These are phyloP conservation scores for Latheticus oryzae DNA, from an alignment of 2,888 invertebrate species.

Conservation along the genomic window DNA sequence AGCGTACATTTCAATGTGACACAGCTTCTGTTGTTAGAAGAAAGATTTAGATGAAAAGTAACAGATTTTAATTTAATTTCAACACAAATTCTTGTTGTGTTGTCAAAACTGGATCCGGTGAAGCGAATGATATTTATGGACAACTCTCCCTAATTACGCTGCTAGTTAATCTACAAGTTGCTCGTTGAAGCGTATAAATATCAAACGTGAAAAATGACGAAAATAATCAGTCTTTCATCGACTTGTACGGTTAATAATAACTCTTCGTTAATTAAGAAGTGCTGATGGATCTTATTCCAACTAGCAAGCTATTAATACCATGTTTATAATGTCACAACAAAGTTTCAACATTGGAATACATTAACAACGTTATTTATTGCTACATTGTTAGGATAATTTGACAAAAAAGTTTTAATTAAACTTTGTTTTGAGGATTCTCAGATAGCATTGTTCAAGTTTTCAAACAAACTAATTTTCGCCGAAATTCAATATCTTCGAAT, in stretches of 20 bases:
- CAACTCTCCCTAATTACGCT: slow-evolving; percentile 14
- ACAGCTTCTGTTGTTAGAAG: slow-evolving; percentile 13
- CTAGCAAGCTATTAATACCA: slow-evolving; percentile 15
- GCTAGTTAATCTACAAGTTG: slow-evolving; percentile 9
- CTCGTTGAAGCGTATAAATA: slow-evolving; percentile 1
- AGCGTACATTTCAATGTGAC: slow-evolving; percentile 21
- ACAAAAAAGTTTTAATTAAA: slow-evolving; percentile 36
- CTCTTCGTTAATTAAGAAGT: slow-evolving; percentile 21
- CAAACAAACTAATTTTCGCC: slow-evolving; percentile 32
- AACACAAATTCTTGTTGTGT: slow-evolving; percentile 18
- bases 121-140: slow-evolving; percentile 4
- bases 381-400: slow-evolving; percentile 24
- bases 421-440: slow-evolving; percentile 19
- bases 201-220: slow-evolving; percentile 8
- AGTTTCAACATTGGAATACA: slow-evolving; percentile 14
- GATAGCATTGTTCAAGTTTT: slow-evolving; percentile 24
- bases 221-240: slow-evolving; percentile 17
- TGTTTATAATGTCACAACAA: slow-evolving; percentile 27
- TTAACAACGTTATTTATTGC: slow-evolving; percentile 31
- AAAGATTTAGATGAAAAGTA: slow-evolving; percentile 22
- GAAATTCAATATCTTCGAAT: slow-evolving; percentile 37
- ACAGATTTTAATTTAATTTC: slow-evolving; percentile 33
- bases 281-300: slow-evolving; percentile 20
- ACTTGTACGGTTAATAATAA: slow-evolving; percentile 9
- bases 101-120: slow-evolving; percentile 19